phyloP scores from a whole-genome alignment of 1,140 invertebrate species.

The Drosophila pallidifrons region DNA sequence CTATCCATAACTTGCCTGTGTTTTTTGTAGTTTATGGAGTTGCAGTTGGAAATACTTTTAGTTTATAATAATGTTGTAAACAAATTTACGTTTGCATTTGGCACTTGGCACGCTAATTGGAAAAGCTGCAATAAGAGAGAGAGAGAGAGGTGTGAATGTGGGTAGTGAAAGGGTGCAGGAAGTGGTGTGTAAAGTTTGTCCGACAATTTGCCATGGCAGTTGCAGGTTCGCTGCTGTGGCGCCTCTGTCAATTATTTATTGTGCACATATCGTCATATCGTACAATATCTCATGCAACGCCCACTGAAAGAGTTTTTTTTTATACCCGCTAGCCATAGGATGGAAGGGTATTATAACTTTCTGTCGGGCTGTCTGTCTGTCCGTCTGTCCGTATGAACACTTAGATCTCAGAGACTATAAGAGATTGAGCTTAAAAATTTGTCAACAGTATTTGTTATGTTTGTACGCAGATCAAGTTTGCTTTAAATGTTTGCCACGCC shows the following conservation, averaged over 20 bases:
- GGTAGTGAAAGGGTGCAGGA: too few relatives aligned
- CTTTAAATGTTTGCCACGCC: too few relatives aligned
- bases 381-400: too few relatives aligned
- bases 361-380: too few relatives aligned
- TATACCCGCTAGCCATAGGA: too few relatives aligned
- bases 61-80: conserved; percentile 14
- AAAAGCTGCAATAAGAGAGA: not conserved
- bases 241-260: conserved; percentile 46
- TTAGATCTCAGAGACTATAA: too few relatives aligned
- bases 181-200: not conserved
- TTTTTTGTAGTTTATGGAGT: not conserved
- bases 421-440: too few relatives aligned
- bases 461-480: too few relatives aligned
- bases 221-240: conserved; percentile 28
- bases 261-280: conserved; percentile 23
- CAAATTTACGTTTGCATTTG: conserved; percentile 13
- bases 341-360: too few relatives aligned
- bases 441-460: too few relatives aligned
- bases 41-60: conserved; percentile 12
- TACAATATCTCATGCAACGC: conserved; percentile 12
- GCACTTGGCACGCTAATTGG: conserved; percentile 14
- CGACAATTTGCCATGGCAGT: conserved; percentile 7
- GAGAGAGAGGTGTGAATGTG: not conserved
- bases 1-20: not conserved
- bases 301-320: conserved; percentile 4